Conservation (phyloP, 2,113 vertebrate species). For the Ceratotherium simum region DNA sequence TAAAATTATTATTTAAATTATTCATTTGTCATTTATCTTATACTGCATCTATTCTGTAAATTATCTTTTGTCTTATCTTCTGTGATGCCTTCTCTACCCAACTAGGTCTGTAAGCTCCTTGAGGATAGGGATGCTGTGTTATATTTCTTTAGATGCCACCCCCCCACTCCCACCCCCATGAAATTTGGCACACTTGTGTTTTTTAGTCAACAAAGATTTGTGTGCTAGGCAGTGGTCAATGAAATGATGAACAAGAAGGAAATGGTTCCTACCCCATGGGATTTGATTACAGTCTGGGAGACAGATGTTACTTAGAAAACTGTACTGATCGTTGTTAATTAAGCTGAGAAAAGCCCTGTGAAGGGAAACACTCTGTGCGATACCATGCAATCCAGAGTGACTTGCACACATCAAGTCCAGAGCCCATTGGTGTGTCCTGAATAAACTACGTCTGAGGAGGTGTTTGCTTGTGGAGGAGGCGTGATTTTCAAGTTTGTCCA, state of each 20-base stretch:
- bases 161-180: fast-evolving
- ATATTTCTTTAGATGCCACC: background rate
- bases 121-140: background rate
- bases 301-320: background rate
- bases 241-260: no score
- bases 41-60: background rate
- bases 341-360: background rate
- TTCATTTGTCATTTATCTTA: fast-evolving
- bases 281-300: background rate
- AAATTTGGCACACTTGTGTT: background rate
- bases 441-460: background rate
- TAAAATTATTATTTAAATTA: background rate
- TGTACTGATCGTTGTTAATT: fast-evolving
- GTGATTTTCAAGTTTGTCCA: background rate
- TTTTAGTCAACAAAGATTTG: background rate
- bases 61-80: background rate
- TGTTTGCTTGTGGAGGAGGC: fast-evolving
- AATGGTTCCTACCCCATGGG: fast-evolving
- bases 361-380: fast-evolving
- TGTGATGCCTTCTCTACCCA: background rate
- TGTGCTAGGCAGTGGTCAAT: background rate
- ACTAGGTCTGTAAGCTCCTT: background rate
- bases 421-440: fast-evolving
- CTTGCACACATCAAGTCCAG: fast-evolving
- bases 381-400: fast-evolving